Percentiles rank a stretch among this genome's conserved stretches.
These are phyloP conservation scores for Luperina nickerlii DNA, from an alignment of 2,888 invertebrate genomes.

Conservation along the genomic window DNA sequence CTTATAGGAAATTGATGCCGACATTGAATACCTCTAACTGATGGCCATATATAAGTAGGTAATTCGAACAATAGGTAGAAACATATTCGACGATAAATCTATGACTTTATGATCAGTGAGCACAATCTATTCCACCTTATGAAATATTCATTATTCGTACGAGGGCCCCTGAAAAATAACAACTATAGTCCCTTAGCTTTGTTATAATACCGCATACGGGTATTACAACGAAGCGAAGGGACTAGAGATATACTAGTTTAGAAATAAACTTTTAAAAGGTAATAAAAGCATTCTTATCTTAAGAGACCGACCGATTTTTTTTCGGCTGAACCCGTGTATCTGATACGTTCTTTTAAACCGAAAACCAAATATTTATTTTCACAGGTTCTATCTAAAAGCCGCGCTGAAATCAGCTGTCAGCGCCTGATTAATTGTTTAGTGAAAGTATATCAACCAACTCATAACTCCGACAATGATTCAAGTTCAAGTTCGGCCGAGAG, in stretches of 20 bases:
- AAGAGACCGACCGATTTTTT: background rate
- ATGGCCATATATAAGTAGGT: slow-evolving; percentile 16
- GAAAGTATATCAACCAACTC: slow-evolving; percentile 91
- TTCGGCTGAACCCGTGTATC: background rate
- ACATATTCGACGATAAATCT: slow-evolving; percentile 35
- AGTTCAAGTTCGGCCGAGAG: slow-evolving; percentile 92
- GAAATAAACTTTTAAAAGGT: background rate
- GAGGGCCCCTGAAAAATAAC: background rate
- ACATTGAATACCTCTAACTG: slow-evolving; percentile 15
- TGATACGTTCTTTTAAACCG: background rate
- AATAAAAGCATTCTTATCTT: background rate
- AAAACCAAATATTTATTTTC: slow-evolving; percentile 31
- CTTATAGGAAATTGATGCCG: slow-evolving; percentile 17
- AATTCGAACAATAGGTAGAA: slow-evolving; percentile 7
- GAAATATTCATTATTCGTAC: slow-evolving; percentile 43
- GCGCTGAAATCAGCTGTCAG: slow-evolving; percentile 93
- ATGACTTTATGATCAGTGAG: slow-evolving; percentile 23
- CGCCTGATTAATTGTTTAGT: slow-evolving; percentile 93
- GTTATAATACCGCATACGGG: background rate
- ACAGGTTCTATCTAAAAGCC: slow-evolving; percentile 92
- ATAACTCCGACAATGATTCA: slow-evolving; percentile 87
- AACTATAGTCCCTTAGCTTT: background rate
- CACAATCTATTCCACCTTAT: slow-evolving; percentile 26
- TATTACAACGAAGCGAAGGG: background rate
- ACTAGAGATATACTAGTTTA: background rate